Conservation (phyloP, 2,888 invertebrate species). For the Eristalinus sepulchralis region DNA sequence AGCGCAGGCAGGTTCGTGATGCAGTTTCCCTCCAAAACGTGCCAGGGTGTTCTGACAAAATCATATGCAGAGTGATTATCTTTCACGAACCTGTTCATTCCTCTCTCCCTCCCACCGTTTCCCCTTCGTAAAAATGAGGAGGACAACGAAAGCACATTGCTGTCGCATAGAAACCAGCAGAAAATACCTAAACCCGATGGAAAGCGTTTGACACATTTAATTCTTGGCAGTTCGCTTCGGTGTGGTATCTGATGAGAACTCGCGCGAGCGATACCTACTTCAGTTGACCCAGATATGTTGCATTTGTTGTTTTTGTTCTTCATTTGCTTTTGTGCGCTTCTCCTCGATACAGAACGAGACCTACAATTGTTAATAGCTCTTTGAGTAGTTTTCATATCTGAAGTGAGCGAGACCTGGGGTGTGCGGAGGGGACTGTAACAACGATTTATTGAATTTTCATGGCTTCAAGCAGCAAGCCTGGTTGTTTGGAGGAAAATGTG, state of each 20-base stretch:
- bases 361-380: background rate
- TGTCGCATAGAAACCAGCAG: constrained; percentile 31
- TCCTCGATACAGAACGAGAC: constrained; percentile 17
- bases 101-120: background rate
- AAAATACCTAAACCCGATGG: constrained; percentile 48
- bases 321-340: background rate
- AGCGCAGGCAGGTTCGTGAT: background rate
- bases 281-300: constrained; percentile 56
- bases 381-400: background rate
- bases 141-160: constrained; percentile 12
- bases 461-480: background rate
- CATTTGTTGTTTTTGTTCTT: constrained; percentile 42
- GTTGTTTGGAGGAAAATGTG: background rate
- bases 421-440: background rate
- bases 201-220: constrained; percentile 60
- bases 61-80: constrained; percentile 21
- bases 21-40: background rate
- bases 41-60: background rate
- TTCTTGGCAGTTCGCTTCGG: constrained; percentile 14
- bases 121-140: constrained; percentile 22
- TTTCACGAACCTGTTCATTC: constrained; percentile 40
- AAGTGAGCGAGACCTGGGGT: background rate
- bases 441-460: background rate
- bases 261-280: constrained; percentile 38
- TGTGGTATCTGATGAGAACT: constrained; percentile 42